phyloP scores from a whole-genome alignment of 2,888 invertebrate genomes.

The Rhagophthalmus giganteus region DNA sequence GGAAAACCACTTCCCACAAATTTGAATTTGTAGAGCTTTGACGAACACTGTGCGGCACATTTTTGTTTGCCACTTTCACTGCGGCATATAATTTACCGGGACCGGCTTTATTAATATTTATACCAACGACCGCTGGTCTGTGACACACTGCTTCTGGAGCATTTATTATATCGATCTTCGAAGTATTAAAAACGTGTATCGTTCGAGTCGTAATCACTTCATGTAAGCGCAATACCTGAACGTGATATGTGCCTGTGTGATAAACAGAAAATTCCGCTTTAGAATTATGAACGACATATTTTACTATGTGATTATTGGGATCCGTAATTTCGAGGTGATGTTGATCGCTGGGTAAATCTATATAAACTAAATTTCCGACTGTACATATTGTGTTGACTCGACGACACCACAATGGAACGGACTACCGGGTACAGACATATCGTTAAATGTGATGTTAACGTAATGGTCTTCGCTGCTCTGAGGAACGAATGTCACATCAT shows the following conservation, averaged over 20 bases:
- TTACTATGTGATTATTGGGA: constrained; percentile 62
- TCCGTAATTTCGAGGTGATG: constrained; percentile 69
- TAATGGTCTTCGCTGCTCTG: constrained; percentile 87
- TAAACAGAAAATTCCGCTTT: constrained; percentile 59
- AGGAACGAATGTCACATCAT: constrained; percentile 91
- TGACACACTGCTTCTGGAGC: constrained; percentile 73
- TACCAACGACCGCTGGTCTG: constrained; percentile 77
- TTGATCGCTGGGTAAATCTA: constrained; percentile 65
- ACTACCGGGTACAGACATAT: constrained; percentile 86
- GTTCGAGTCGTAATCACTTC: constrained; percentile 51
- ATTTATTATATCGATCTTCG: constrained; percentile 52
- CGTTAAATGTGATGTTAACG: constrained; percentile 93
- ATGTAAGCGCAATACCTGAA: constrained; percentile 42
- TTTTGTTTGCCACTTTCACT: constrained; percentile 79
- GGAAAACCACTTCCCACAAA: constrained; percentile 82
- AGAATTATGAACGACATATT: constrained; percentile 50
- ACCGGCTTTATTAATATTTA: constrained; percentile 69
- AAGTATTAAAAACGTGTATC: constrained; percentile 76
- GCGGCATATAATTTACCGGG: constrained; percentile 79
- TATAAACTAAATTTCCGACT: constrained; percentile 66
- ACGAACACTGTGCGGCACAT: constrained; percentile 80
- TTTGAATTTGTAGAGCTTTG: constrained; percentile 70
- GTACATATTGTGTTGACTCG: constrained; percentile 73
- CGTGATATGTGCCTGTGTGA: constrained; percentile 60
- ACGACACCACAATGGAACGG: constrained; percentile 78